Evolutionary conservation across 1,140 invertebrate genomes (phyloP), one percentile per base, ranked within the genome.

Genomic region (Drosophila takahashii): DNA sequence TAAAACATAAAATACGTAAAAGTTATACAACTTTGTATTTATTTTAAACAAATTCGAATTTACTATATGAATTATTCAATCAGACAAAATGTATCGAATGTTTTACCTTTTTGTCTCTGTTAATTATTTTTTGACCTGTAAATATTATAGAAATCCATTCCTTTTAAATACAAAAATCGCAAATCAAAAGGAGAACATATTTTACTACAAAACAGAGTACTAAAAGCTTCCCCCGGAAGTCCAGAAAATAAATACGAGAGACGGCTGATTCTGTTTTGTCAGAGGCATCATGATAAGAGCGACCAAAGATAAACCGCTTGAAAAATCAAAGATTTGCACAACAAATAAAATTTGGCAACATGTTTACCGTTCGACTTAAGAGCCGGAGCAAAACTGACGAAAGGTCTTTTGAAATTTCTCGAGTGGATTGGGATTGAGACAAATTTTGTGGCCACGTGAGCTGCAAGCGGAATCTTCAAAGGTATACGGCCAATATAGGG

Each of bases 381-480:
- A 75, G 56, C 39, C 64, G 41, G 3, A 22, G 42, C 50, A 70
- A 70, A 70, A 45, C 34, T 22, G 58, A 56, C 48, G 37, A 50
- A 62, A 57, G 15, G 13, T 32, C n/a, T 56, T 54, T 47, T 7
- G 37, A 10, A 54, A 36, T 16, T 39, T 11, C 71, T 51, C 50
- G 47, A 76, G 64, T 73, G 70, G 44, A 61, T 59, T 76, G 41
- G 26, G 59, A 34, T 60, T 44, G 41, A 44, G 41, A 44, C 41
- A 44, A 59, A 29, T 52, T 56, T 39, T 16, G 27, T 53, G 60
- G 80, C 50, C 84, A 89, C 84, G 84, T 89, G 84, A 89, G 80
- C 65, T 62, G 84, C 89, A 84, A 89, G 57, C 59, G 45, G 50
- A 77, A 80, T 89, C 85, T 80, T 89, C 84, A 89, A 89, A 89